phyloP scores from a whole-genome alignment of 2,797 vertebrate genomes.

The Pogonophryne albipinna region DNA sequence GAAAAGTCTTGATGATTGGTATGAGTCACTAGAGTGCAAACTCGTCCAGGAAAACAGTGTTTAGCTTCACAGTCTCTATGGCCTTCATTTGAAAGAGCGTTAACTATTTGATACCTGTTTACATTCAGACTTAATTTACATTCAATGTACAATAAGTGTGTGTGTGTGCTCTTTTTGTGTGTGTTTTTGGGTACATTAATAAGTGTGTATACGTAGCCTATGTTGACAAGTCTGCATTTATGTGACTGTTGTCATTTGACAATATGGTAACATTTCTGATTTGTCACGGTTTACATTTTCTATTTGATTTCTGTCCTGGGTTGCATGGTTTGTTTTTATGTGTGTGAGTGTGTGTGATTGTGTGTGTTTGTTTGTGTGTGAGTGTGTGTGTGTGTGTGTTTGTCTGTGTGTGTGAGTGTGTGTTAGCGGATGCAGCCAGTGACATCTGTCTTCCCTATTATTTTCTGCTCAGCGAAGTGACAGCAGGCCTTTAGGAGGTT shows the following conservation, averaged over 20 bases:
- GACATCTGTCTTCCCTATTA: conserved; percentile 67
- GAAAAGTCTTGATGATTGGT: conserved; percentile 38
- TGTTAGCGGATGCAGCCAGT: conserved; percentile 17
- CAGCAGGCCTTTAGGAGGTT: conserved; percentile 66
- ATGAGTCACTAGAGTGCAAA: conserved; percentile 47
- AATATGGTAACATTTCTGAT: neutral
- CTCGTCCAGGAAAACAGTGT: conserved; percentile 44
- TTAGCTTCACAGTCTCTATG: conserved; percentile 17
- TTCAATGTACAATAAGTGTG: neutral
- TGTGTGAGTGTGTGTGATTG: conserved; percentile 10
- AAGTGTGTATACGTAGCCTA: neutral
- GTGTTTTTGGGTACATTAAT: neutral
- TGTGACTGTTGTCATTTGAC: neutral
- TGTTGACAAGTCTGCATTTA: neutral
- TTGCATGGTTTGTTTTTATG: neutral
- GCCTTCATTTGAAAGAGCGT: conserved; percentile 17
- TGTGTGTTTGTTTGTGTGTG: conserved; percentile 1
- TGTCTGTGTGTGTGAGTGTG: conserved; percentile 9
- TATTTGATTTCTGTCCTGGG: neutral
- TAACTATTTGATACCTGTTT: conserved; percentile 9
- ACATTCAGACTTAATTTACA: neutral
- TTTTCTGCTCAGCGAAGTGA: conserved; percentile 58
- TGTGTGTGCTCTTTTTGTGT: neutral
- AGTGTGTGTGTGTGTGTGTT: conserved; percentile 9
- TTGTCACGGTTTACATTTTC: neutral